These are phyloP conservation scores for Hypocryptadius cinnamomeus DNA, from an alignment of 2,113 vertebrate genomes.

Conservation along the genomic window DNA sequence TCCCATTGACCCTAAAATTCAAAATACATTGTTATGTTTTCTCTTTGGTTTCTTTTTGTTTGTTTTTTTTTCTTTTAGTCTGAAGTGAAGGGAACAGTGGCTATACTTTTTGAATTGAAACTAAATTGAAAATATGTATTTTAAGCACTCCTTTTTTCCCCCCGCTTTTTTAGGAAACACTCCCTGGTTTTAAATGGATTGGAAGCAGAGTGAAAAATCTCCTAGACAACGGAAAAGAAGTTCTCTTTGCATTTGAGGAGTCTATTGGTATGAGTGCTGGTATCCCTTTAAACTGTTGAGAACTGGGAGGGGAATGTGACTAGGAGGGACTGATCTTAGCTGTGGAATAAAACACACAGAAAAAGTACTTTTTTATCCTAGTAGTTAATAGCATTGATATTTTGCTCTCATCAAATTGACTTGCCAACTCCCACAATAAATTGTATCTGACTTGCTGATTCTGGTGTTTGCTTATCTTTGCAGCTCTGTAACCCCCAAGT, in stretches of 20 bases:
- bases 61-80: not conserved
- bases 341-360: not conserved
- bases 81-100: not conserved
- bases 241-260: slow-evolving; percentile 94
- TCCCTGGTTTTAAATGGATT: slow-evolving; percentile 97
- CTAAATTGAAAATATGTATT: not conserved
- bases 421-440: not conserved
- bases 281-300: not conserved
- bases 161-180: slow-evolving; percentile 80
- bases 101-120: not conserved
- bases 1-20: not conserved
- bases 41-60: not conserved
- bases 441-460: not conserved
- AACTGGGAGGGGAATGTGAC: fast-evolving
- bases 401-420: not conserved
- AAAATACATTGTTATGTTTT: not conserved
- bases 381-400: not conserved
- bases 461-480: not conserved
- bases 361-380: not conserved
- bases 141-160: not conserved
- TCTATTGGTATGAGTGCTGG: slow-evolving; percentile 82
- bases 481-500: not conserved
- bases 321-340: not conserved
- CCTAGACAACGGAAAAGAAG: slow-evolving; percentile 75
- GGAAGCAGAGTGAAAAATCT: slow-evolving; percentile 88